Evolutionary conservation across 2,797 vertebrate genomes (phyloP).

Genomic region (Alauda arvensis): DNA sequence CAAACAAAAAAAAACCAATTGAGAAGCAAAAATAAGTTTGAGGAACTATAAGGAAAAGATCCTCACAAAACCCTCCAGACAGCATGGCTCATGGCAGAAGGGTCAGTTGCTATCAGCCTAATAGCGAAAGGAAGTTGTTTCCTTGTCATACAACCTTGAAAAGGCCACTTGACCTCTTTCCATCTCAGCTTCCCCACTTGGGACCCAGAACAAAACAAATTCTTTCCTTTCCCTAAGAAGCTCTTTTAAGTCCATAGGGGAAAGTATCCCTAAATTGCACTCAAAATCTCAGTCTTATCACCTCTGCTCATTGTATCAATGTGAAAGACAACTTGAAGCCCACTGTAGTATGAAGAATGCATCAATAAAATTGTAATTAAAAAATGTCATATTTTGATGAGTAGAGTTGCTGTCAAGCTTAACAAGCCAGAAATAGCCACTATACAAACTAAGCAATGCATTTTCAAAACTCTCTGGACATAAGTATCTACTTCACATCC

Average conservation of each 20-base stretch:
- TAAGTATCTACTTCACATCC: background rate
- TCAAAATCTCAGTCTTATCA: background rate
- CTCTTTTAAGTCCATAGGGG: background rate
- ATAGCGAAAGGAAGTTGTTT: background rate
- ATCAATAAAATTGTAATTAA: background rate
- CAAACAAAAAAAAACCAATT: background rate
- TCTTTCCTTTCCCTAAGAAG: background rate
- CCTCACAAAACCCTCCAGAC: background rate
- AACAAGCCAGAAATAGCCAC: background rate
- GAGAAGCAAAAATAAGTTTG: background rate
- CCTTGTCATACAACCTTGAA: fast-evolving
- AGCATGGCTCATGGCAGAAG: background rate
- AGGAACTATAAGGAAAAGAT: background rate
- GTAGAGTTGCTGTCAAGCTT: background rate
- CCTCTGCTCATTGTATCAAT: background rate
- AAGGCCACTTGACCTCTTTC: background rate
- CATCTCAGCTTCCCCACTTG: background rate
- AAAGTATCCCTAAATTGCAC: background rate
- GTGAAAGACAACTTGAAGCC: background rate
- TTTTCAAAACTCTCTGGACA: background rate
- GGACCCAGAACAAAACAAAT: background rate
- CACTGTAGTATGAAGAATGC: background rate
- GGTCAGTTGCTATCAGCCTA: background rate
- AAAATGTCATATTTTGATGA: background rate
- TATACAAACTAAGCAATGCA: background rate